These are phyloP conservation scores for Heterodera carotae DNA, from an alignment of 1,140 invertebrate genomes.

Conservation along the genomic window DNA sequence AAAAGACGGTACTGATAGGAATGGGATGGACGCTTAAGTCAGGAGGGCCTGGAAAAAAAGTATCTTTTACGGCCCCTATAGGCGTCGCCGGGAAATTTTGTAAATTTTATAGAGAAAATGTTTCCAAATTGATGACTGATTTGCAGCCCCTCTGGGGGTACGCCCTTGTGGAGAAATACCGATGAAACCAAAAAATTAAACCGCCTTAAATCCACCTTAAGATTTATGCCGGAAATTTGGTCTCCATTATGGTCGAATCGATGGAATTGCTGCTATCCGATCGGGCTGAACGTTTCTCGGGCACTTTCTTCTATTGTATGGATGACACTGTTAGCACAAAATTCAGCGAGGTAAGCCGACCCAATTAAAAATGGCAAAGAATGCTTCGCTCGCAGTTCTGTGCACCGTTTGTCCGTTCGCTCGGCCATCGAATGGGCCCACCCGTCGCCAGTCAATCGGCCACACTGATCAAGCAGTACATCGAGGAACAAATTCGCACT, in stretches of 20 bases:
- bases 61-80: background rate
- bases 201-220: slow-evolving; percentile 12
- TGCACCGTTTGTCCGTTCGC: slow-evolving; percentile 15
- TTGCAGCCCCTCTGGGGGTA: no score
- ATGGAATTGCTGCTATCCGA: slow-evolving; percentile 38
- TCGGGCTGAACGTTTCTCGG: slow-evolving; percentile 22
- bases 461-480: slow-evolving; percentile 9
- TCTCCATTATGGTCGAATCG: slow-evolving; percentile 33
- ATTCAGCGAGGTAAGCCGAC: slow-evolving; percentile 34
- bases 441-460: slow-evolving; percentile 13
- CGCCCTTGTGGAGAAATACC: no score
- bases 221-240: slow-evolving; percentile 50
- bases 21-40: no score
- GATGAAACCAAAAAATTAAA: no score
- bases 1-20: no score
- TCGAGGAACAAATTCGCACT: background rate
- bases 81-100: no score
- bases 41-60: background rate
- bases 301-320: slow-evolving; percentile 51
- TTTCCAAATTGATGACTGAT: no score
- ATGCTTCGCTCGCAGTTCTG: slow-evolving; percentile 22
- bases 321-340: slow-evolving; percentile 43
- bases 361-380: background rate
- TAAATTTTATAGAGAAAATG: no score
- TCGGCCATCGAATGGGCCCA: slow-evolving; percentile 20